Percentiles rank a stretch among this genome's conserved stretches.
These are phyloP conservation scores for Hypsibius dujardini DNA, from an alignment of 1,140 invertebrate species.

Conservation along the genomic window DNA sequence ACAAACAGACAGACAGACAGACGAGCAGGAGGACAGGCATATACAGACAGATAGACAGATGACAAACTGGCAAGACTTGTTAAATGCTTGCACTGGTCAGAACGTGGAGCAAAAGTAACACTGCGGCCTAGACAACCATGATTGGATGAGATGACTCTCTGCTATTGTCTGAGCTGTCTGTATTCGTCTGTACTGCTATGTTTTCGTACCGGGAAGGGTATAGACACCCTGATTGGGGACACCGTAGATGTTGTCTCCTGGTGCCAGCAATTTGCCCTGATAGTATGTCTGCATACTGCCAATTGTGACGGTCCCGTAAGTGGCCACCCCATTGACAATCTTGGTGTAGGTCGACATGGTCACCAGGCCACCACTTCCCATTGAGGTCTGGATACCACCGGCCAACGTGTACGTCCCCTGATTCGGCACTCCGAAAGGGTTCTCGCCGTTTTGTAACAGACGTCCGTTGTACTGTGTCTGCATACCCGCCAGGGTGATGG, in stretches of 20 bases:
- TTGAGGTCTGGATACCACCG: neutral
- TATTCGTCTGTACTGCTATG: too few species aligned
- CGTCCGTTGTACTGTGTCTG: neutral
- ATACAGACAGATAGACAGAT: too few species aligned
- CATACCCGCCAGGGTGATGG: neutral
- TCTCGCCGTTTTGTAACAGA: neutral
- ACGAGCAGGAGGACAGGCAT: too few species aligned
- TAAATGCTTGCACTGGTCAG: too few species aligned
- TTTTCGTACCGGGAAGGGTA: neutral
- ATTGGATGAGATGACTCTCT: too few species aligned
- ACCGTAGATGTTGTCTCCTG: neutral
- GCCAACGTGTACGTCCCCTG: neutral
- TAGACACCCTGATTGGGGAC: neutral
- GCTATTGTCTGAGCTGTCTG: too few species aligned
- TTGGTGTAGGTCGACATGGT: slow-evolving; percentile 4
- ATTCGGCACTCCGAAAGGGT: neutral
- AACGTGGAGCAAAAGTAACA: too few species aligned
- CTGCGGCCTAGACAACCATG: too few species aligned
- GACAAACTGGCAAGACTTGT: too few species aligned
- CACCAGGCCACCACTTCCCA: neutral
- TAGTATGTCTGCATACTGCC: neutral
- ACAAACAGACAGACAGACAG: too few species aligned
- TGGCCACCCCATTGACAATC: neutral
- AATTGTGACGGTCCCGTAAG: neutral
- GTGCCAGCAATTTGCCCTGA: neutral